Evolutionary conservation across 2,888 invertebrate species (phyloP), one percentile per base, ranked within the genome.

Genomic region (Idaea straminata): DNA sequence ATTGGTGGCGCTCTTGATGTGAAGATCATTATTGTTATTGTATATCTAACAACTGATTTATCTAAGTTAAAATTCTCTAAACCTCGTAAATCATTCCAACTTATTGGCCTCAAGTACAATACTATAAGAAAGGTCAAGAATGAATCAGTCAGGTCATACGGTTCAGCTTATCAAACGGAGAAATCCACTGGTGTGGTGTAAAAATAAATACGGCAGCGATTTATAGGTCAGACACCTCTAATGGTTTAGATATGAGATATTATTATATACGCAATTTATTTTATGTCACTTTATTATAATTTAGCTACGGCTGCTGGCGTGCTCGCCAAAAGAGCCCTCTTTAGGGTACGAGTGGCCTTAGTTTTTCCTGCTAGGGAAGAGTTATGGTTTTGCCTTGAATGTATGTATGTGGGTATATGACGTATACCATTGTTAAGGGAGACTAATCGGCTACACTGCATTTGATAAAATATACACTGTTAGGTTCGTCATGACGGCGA

Each of bases 121-220:
- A 47, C 47, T 13, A 47, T 47, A 47, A 13, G 47, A 47, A 72
- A 78, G 81, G 83, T 82, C 81, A 81, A 73, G 68, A 65, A 77
- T 83, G 83, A 85, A 74, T 84, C 84, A 84, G 68, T 61, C 61
- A 62, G 68, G 69, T 69, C 71, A 75, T 76, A 74, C 71, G 80
- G 75, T 77, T 64, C 59, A 63, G 67, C 13, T 74, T 73, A 75
- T 74, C 78, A 65, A 74, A 65, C 72, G 75, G 76, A 77, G 72
- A 72, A 72, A 69, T 71, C 72, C 70, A 63, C 72, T 71, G 63
- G 70, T 72, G 66, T 64, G 71, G 47, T 10, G 69, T 73, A 72
- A 69, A 73, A 71, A 74, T 71, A 72, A 73, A 47, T 47, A 72
- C 69, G 64, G 65, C 57, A 69, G 59, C 70, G 67, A 70, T 73